Evolutionary conservation across 2,113 vertebrate species (phyloP).

Genomic region (Haliaeetus leucogaster): DNA sequence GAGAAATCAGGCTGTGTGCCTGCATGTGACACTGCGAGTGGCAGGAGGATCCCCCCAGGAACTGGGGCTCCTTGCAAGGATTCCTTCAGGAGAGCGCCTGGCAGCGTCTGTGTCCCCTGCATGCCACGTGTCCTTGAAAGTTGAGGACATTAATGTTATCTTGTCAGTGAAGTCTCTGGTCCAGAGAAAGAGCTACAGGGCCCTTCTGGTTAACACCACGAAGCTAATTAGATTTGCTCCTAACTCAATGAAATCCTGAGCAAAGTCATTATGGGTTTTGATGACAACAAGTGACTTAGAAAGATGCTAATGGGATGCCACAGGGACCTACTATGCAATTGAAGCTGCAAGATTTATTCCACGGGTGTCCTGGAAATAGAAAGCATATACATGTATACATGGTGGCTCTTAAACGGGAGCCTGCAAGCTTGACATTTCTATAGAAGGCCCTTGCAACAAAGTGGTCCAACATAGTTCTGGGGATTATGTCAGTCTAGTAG

Average conservation of each 20-base stretch:
- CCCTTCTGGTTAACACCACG: constrained; percentile 14
- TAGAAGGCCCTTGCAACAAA: background rate
- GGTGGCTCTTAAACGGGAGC: constrained; percentile 17
- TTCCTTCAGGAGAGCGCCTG: background rate
- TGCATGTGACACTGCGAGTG: background rate
- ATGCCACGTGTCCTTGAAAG: background rate
- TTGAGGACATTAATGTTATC: background rate
- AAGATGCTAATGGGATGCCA: constrained; percentile 50
- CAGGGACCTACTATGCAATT: constrained; percentile 22
- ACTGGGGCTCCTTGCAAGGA: background rate
- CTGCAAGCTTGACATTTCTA: background rate
- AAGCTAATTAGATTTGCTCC: constrained; percentile 56
- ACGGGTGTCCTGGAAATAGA: constrained; percentile 13
- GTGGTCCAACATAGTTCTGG: background rate
- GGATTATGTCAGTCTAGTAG: background rate
- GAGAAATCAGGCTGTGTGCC: background rate
- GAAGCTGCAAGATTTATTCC: background rate
- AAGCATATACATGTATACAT: background rate
- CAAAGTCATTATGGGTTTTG: constrained; percentile 59
- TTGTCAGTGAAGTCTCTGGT: background rate
- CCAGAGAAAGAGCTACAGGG: background rate
- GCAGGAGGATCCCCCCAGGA: background rate
- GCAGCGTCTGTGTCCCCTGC: background rate
- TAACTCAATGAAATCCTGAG: constrained; percentile 63
- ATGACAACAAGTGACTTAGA: constrained; percentile 57